Evolutionary conservation across 2,113 vertebrate genomes (phyloP).

Genomic region (Poeciliopsis retropinna): DNA sequence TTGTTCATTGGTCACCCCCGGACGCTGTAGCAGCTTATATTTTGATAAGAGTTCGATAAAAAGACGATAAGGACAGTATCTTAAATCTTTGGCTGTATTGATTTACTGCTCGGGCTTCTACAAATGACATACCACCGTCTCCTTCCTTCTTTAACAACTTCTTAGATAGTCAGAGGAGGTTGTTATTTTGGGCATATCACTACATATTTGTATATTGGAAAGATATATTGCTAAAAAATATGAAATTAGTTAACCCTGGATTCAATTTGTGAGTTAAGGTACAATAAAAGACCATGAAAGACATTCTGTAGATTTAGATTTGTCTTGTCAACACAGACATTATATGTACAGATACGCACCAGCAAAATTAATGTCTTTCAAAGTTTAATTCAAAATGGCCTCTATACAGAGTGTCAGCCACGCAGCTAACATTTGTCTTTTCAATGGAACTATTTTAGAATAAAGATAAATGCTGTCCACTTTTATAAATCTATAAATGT

Average conservation of each 20-base stretch:
- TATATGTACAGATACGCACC: too few species aligned
- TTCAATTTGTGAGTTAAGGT: background rate
- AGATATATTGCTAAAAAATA: background rate
- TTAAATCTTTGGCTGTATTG: slow-evolving; percentile 73
- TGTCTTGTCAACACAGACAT: background rate
- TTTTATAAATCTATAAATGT: slow-evolving; percentile 36
- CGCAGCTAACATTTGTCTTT: background rate
- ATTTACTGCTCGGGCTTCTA: slow-evolving; percentile 61
- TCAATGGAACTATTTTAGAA: background rate
- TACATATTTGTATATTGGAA: background rate
- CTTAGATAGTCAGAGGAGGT: slow-evolving; percentile 28
- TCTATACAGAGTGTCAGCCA: background rate
- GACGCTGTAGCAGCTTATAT: slow-evolving; percentile 60
- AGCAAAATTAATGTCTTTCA: background rate
- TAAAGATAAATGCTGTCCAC: background rate
- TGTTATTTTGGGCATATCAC: background rate
- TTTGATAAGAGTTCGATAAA: slow-evolving; percentile 75
- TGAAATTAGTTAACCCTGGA: background rate
- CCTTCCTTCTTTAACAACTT: slow-evolving; percentile 39
- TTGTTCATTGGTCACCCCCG: slow-evolving; percentile 66
- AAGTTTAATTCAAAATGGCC: slow-evolving; percentile 4
- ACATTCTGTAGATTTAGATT: background rate
- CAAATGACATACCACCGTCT: slow-evolving; percentile 35
- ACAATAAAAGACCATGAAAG: background rate
- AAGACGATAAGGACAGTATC: slow-evolving; percentile 72